Percentiles rank a stretch among this genome's conserved stretches.
Conservation (phyloP, 2,797 vertebrate genomes). For the Fistularia tabacaria region DNA sequence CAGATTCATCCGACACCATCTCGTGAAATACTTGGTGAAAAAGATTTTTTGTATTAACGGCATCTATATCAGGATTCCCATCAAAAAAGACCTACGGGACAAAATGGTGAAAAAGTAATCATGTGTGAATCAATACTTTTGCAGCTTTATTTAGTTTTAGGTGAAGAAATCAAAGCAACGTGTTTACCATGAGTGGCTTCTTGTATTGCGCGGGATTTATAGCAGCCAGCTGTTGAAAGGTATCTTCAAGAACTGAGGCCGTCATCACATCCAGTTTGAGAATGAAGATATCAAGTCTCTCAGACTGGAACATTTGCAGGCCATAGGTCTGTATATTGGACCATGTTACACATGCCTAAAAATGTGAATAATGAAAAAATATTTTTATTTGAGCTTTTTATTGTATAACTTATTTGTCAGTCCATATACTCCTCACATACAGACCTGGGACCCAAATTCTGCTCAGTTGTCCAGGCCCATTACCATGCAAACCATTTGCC, state of each 20-base stretch:
- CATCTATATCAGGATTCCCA: conserved; percentile 42
- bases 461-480: too few species aligned
- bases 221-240: conserved; percentile 43
- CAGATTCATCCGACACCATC: conserved; percentile 75
- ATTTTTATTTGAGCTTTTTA: too few species aligned
- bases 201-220: conserved; percentile 11
- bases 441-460: too few species aligned
- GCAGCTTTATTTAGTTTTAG: background rate
- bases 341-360: too few species aligned
- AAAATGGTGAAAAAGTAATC: background rate
- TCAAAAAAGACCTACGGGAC: conserved; percentile 60
- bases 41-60: conserved; percentile 84
- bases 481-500: too few species aligned
- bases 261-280: too few species aligned
- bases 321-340: too few species aligned
- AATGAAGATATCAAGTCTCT: too few species aligned
- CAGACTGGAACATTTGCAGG: too few species aligned
- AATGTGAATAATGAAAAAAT: too few species aligned
- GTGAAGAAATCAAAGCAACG: background rate
- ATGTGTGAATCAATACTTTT: background rate
- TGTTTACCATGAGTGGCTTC: conserved; percentile 50
- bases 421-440: too few species aligned
- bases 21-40: conserved; percentile 86
- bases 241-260: conserved; percentile 33
- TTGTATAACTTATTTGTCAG: too few species aligned